Evolutionary conservation across 37 sponge, comb jelly and placozoan genomes (phyloP).

Genomic region (Petrosia ficiformis): DNA sequence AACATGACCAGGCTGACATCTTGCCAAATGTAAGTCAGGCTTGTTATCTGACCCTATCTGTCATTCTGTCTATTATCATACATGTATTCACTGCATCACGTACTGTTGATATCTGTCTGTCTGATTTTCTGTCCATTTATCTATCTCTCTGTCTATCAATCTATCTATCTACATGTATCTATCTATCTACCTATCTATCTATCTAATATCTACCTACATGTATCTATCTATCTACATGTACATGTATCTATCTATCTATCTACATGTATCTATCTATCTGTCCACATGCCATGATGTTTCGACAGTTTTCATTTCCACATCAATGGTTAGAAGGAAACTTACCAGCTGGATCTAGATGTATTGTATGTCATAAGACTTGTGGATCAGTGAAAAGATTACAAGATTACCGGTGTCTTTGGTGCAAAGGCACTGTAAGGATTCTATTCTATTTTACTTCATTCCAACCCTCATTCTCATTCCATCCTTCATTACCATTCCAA

Average conservation of each 20-base stretch:
- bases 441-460: neutral
- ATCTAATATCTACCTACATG: too few species aligned
- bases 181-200: too few species aligned
- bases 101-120: too few species aligned
- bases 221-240: too few species aligned
- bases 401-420: constrained; percentile 94
- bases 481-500: neutral
- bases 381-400: constrained; percentile 66
- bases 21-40: constrained; percentile 65
- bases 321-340: constrained; percentile 96
- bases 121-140: too few species aligned
- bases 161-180: too few species aligned
- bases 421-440: constrained; percentile 76
- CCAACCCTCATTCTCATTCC: neutral
- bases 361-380: constrained; percentile 71
- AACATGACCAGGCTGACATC: constrained; percentile 34
- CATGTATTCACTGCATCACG: neutral
- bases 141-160: too few species aligned
- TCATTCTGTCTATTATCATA: neutral
- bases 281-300: neutral
- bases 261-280: neutral
- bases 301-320: constrained; percentile 73
- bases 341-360: constrained; percentile 76
- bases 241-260: neutral
- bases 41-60: neutral